Conservation (phyloP, 2,888 invertebrate species). For the Phyllotreta striolata region DNA sequence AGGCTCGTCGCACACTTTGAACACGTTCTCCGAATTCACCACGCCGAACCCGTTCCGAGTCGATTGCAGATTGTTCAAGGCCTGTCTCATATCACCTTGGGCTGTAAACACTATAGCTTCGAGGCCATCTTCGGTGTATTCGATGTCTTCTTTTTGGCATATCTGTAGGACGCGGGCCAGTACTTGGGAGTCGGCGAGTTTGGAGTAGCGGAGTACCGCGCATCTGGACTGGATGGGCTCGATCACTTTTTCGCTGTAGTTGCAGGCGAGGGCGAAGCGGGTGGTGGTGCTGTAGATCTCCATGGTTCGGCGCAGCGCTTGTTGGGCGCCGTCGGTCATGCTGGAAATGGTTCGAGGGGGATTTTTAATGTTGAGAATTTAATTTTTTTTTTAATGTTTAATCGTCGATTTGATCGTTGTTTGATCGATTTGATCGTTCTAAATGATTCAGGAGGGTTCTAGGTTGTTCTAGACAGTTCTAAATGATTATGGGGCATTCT, state of each 20-base stretch:
- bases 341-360: slow-evolving; percentile 62
- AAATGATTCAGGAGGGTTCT: too few species aligned
- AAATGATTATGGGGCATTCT: too few species aligned
- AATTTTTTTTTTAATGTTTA: too few species aligned
- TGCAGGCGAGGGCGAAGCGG: slow-evolving; percentile 96
- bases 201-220: slow-evolving; percentile 92
- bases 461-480: too few species aligned
- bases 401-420: too few species aligned
- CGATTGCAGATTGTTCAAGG: slow-evolving; percentile 95
- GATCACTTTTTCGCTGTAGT: slow-evolving; percentile 98
- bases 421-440: too few species aligned
- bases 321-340: slow-evolving; percentile 99
- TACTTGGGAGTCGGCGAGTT: slow-evolving; percentile 89
- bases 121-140: slow-evolving; percentile 90
- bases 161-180: slow-evolving; percentile 81
- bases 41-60: slow-evolving; percentile 91
- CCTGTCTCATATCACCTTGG: slow-evolving; percentile 98
- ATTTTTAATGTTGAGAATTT: slow-evolving; percentile 8
- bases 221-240: slow-evolving; percentile 99
- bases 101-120: slow-evolving; percentile 98
- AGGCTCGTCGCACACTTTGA: slow-evolving; percentile 99
- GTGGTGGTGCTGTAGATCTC: slow-evolving; percentile 98
- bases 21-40: slow-evolving; percentile 93
- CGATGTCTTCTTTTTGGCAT: slow-evolving; percentile 77
- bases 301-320: slow-evolving; percentile 97